phyloP scores from a whole-genome alignment of 2,113 vertebrate species.

The Hiodon alosoides region DNA sequence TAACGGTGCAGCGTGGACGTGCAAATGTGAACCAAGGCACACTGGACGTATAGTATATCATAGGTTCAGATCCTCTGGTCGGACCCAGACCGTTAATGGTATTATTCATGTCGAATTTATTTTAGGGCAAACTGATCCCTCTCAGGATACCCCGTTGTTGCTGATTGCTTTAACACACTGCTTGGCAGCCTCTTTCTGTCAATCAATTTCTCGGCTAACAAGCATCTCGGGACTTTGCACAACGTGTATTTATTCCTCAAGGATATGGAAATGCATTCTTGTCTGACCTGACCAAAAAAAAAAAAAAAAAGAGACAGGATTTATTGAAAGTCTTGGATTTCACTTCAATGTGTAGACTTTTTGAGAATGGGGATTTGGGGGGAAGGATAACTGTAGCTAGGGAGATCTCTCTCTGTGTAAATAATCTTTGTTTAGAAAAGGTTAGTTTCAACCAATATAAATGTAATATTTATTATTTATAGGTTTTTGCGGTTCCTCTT shows the following conservation, averaged over 20 bases:
- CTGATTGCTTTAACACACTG: constrained; percentile 46
- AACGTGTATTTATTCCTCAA: constrained; percentile 30
- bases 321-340: constrained; percentile 47
- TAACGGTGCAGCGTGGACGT: no score
- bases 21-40: no score
- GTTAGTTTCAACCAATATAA: constrained; percentile 47
- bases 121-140: constrained; percentile 34
- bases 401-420: constrained; percentile 32
- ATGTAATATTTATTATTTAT: constrained; percentile 41
- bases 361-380: constrained; percentile 31
- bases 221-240: constrained; percentile 38
- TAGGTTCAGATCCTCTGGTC: constrained; percentile 2
- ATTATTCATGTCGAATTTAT: constrained; percentile 22
- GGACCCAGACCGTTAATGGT: constrained; percentile 16
- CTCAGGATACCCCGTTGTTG: constrained; percentile 15
- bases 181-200: constrained; percentile 33
- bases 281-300: constrained; percentile 34
- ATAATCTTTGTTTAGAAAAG: constrained; percentile 34
- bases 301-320: constrained; percentile 35
- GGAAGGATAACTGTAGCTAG: constrained; percentile 32
- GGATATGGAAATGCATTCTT: constrained; percentile 41
- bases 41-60: background rate
- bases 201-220: constrained; percentile 44
- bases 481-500: constrained; percentile 8
- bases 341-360: constrained; percentile 30